Base-by-base conservation (phyloP, 2,113 vertebrate genomes). In the Leptobrachium ailaonicum region DNA sequence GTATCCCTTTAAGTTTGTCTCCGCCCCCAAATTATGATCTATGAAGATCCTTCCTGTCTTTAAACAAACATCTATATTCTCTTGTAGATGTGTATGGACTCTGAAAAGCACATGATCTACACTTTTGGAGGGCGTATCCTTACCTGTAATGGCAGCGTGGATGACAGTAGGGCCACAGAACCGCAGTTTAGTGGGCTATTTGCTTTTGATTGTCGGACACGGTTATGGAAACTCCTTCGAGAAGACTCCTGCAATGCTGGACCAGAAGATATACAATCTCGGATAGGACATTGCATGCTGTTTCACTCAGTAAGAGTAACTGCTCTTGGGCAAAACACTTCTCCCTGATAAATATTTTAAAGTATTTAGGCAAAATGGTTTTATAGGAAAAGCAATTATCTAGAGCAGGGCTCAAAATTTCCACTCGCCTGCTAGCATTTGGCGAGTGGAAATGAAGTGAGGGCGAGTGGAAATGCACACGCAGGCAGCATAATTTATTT, bases 81-180 rank as follows among this genome's bases (percentile, higher is more conserved):
- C 7, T 71, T 43, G 11, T 87, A 99, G 98, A 99, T 99, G 98
- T 99, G 97, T 83, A 99, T 99, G 98, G 97, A 99, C 91, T 98
- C 98, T 0, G 98, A 99, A 86, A 98, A 98, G 84, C 98, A 99
- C 86, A 99, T 99, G 97, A 99, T 99, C 84, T 99, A 99, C 86
- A 99, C 98, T 0, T 99, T 99, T 4, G 98, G 97, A 0, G 98
- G 98, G 1, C 93, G 98, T 41, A 99, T 99, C 85, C 90, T 99
- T 88, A 98, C 97, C 0, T 99, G 97, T 77, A 99, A 97, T 1
- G 97, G 97, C 85, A 98, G 94, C 0, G 95, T 98, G 68, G 98
- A 99, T 0, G 98, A 99, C 88, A 96, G 95, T 75, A 94, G 98
- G 83, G 95, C 95, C 58, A 96, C 95, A 0, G 98, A 99, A 81